A percentile compares a stretch with the other conserved stretches of the same genome.
phyloP scores from a whole-genome alignment of 2,113 vertebrate genomes.

The Gulo gulo region DNA sequence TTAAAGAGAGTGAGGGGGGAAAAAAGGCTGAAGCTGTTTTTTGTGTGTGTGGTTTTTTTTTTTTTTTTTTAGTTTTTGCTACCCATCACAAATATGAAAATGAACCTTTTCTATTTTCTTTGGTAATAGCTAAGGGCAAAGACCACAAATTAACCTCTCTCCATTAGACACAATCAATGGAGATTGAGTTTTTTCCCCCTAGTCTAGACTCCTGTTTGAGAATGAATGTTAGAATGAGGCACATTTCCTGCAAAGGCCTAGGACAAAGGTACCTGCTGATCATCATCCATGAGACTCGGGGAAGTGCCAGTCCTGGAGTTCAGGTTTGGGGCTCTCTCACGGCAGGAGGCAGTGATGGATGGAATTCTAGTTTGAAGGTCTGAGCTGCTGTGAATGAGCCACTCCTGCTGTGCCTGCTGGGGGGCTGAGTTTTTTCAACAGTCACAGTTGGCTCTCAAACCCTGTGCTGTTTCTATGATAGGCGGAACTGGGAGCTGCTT shows the following conservation, averaged over 20 bases:
- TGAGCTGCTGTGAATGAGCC: constrained; percentile 74
- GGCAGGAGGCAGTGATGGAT: constrained; percentile 80
- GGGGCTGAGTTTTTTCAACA: constrained; percentile 34
- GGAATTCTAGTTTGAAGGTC: constrained; percentile 68
- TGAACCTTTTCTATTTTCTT: constrained; percentile 26
- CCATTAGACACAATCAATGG: constrained; percentile 78
- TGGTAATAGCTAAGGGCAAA: constrained; percentile 72
- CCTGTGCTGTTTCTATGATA: constrained; percentile 51
- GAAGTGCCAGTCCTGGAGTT: constrained; percentile 33
- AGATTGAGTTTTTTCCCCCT: constrained; percentile 58
- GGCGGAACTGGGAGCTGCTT: constrained; percentile 49
- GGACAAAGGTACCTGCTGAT: constrained; percentile 78
- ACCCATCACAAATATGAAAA: constrained; percentile 68
- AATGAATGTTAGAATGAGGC: constrained; percentile 69
- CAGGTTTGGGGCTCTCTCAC: constrained; percentile 54
- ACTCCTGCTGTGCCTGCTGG: constrained; percentile 54
- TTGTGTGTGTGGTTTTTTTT: no score
- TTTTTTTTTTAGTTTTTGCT: constrained; percentile 57
- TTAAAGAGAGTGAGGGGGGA: background rate
- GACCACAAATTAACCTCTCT: constrained; percentile 74
- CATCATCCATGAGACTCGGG: constrained; percentile 34
- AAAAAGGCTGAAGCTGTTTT: constrained; percentile 58
- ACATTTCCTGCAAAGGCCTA: constrained; percentile 60
- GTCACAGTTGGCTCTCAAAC: constrained; percentile 49
- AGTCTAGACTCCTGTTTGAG: constrained; percentile 70